These are phyloP conservation scores for Drosophila dunni DNA, from an alignment of 1,140 invertebrate species.

Conservation along the genomic window DNA sequence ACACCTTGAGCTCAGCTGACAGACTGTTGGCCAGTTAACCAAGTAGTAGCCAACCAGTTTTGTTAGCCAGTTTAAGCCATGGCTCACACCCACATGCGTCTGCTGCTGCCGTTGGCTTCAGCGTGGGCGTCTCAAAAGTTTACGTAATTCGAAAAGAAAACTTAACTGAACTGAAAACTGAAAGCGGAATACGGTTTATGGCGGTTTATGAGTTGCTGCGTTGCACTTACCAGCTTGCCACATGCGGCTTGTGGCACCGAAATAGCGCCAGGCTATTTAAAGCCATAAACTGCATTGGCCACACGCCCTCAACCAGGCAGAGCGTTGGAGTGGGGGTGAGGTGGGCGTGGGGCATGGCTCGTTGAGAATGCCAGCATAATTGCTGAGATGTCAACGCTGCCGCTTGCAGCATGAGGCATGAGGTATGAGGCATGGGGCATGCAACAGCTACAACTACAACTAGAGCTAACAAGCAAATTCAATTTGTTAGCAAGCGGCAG, in stretches of 20 bases:
- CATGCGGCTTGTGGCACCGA: slow-evolving; percentile 26
- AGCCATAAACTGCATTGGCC: slow-evolving; percentile 46
- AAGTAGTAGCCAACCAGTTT: slow-evolving; percentile 28
- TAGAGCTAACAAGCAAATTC: slow-evolving; percentile 51
- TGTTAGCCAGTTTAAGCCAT: slow-evolving; percentile 16
- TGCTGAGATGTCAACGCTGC: slow-evolving; percentile 41
- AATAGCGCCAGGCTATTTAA: slow-evolving; percentile 40
- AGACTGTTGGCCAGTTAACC: slow-evolving; percentile 9
- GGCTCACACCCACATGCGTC: slow-evolving; percentile 42
- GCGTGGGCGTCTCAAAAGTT: slow-evolving; percentile 38
- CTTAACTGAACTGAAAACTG: background rate
- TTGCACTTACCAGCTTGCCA: slow-evolving; percentile 40
- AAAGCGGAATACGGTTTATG: slow-evolving; percentile 38
- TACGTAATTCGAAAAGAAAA: slow-evolving; percentile 42
- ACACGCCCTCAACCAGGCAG: slow-evolving; percentile 3
- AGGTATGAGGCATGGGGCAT: background rate
- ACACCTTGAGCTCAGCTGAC: slow-evolving; percentile 28
- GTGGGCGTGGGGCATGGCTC: slow-evolving; percentile 14
- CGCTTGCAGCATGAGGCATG: background rate
- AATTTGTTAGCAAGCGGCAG: slow-evolving; percentile 45
- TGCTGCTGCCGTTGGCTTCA: slow-evolving; percentile 14
- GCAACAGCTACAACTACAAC: slow-evolving; percentile 11
- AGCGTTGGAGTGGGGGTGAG: background rate
- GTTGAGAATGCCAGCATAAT: slow-evolving; percentile 42
- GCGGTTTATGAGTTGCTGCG: slow-evolving; percentile 2